A percentile compares a stretch with the other conserved stretches of the same genome.
Conservation (phyloP, 1,140 invertebrate species). For the Bombus polaris region DNA sequence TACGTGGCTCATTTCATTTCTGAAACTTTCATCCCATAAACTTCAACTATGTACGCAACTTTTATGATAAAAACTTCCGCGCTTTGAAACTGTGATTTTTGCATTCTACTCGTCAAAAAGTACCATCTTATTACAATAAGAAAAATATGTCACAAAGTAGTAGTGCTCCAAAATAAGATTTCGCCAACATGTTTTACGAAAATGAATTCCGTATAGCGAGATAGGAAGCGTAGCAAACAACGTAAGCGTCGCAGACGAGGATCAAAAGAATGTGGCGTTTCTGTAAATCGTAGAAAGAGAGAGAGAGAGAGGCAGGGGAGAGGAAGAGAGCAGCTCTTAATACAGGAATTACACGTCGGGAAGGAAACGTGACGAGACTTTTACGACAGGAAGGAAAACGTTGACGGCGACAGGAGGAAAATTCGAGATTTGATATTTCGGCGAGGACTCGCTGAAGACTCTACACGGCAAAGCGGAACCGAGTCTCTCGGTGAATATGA, state of each 20-base stretch:
- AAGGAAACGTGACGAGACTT: constrained; percentile 6
- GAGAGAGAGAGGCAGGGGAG: not conserved
- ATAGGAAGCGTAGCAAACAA: not conserved
- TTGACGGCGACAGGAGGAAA: not conserved
- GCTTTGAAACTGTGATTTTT: not conserved
- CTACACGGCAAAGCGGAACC: constrained; percentile 38
- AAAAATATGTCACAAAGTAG: not conserved
- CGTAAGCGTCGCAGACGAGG: not conserved
- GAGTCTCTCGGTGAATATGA: constrained; percentile 3
- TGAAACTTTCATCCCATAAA: too few relatives aligned
- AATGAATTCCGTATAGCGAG: not conserved
- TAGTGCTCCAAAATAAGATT: not conserved
- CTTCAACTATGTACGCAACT: too few relatives aligned
- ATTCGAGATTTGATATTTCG: constrained; percentile 63
- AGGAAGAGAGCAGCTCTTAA: not conserved
- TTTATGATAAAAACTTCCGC: too few relatives aligned
- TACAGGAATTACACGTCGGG: constrained; percentile 13
- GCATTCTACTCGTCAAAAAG: too few relatives aligned
- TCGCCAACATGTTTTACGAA: not conserved
- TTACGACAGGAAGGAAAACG: not conserved
- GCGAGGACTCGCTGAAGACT: constrained; percentile 24
- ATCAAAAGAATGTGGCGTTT: not conserved
- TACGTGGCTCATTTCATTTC: too few relatives aligned
- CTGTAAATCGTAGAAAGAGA: not conserved
- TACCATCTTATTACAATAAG: not conserved